These are phyloP conservation scores for Sander lucioperca DNA, from an alignment of 2,113 vertebrate genomes.

Conservation along the genomic window DNA sequence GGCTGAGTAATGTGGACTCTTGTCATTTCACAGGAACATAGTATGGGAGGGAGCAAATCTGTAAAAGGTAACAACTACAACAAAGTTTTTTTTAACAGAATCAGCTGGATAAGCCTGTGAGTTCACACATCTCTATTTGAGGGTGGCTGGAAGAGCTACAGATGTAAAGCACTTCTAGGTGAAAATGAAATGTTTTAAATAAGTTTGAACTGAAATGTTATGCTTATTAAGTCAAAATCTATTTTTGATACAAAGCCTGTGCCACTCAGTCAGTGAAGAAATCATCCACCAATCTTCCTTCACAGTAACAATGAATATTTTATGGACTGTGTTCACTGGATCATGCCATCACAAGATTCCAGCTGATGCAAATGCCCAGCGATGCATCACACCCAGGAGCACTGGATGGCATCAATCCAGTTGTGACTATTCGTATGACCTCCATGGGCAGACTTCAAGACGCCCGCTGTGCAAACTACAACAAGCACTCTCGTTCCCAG, in stretches of 20 bases:
- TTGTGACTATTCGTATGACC: constrained; percentile 34
- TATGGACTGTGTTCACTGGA: constrained; percentile 34
- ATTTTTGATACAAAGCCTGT: not conserved
- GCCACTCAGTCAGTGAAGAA: not conserved
- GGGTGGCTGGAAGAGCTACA: not conserved
- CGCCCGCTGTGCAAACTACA: constrained; percentile 56
- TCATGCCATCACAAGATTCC: constrained; percentile 30
- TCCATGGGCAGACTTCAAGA: constrained; percentile 43
- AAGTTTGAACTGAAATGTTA: not conserved
- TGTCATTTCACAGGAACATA: not conserved
- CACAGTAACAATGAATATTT: constrained; percentile 47
- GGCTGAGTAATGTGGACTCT: not conserved
- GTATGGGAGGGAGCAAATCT: not conserved
- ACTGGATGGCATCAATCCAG: constrained; percentile 44
- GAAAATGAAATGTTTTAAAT: constrained; percentile 7
- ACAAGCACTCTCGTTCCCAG: constrained; percentile 62
- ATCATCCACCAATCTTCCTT: constrained; percentile 18
- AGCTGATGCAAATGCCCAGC: constrained; percentile 55
- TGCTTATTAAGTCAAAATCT: not conserved
- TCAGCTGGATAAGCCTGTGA: not conserved
- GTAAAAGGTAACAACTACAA: constrained; percentile 9
- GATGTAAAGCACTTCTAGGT: constrained; percentile 8
- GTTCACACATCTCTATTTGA: constrained; percentile 11
- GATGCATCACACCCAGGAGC: constrained; percentile 43
- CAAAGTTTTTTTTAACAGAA: not conserved